Evolutionary conservation across 2,113 vertebrate species (phyloP), one percentile per base, ranked within the genome.

Genomic region (Leptosomus discolor): DNA sequence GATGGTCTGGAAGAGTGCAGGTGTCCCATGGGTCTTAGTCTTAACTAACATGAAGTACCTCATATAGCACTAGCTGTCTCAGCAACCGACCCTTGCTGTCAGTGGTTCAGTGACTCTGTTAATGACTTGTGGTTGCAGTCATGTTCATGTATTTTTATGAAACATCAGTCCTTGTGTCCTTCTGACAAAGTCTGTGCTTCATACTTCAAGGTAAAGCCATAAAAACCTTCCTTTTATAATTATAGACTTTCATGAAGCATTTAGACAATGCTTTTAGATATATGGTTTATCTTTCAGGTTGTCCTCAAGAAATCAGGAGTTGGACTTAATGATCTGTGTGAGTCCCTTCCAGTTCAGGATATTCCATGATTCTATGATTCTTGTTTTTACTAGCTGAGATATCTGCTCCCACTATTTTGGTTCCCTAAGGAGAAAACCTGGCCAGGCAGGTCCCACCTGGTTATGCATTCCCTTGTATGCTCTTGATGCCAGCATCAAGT

Each of bases 391-490:
- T 78, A 41, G n/a, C 14, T 71, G 73, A 87, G n/a, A 29, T 36
- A 68, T 11, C n/a, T 58, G 13, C 39, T 93, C 16, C 30, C 13
- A 65, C 8, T 4, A 15, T 51, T 75, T 92, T 46, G 87, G 4
- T 24, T 77, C 19, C 45, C 26, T 46, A 32, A 75, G 60, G 23
- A 71, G 29, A 85, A 85, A 92, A 57, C 15, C n/a, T 54, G 24
- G 7, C 9, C 54, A 46, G 5, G 9, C 15, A 81, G 39, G 22
- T 65, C 16, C 30, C 23, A 29, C 23, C 11, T 68, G 17, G 10
- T 50, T 61, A 12, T 1, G 1, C 15, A 7, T 77, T 63, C 23
- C 13, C 22, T 46, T 1, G 0, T 36, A 63, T 23, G 24, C 14
- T 71, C 26, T 58, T 76, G 20, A 10, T 69, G 36, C 37, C n/a